phyloP scores from a whole-genome alignment of 2,113 vertebrate species.

The Rissa tridactyla region DNA sequence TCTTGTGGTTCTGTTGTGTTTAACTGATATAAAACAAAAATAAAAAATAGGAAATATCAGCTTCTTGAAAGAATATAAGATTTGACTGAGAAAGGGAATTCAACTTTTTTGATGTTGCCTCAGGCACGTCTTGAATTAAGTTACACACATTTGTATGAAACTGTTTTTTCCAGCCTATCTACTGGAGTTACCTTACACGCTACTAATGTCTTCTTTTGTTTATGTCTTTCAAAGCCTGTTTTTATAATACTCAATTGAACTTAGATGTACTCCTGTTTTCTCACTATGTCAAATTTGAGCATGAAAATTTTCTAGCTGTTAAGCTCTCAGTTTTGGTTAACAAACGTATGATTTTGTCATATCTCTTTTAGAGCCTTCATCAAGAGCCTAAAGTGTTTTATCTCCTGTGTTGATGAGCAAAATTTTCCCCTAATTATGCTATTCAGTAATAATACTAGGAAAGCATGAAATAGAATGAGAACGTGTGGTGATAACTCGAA shows the following conservation, averaged over 20 bases:
- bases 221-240: background rate
- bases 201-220: background rate
- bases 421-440: background rate
- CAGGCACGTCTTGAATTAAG: background rate
- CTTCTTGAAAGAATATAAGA: background rate
- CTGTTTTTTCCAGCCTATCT: background rate
- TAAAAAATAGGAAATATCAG: background rate
- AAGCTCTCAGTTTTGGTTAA: background rate
- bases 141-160: background rate
- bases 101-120: background rate
- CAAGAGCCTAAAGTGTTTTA: background rate
- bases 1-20: background rate
- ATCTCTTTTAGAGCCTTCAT: background rate
- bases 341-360: background rate
- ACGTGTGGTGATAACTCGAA: accelerated
- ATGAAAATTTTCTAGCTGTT: background rate
- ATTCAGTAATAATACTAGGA: background rate
- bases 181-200: background rate
- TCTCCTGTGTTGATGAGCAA: background rate
- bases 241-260: background rate
- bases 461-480: background rate
- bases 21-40: background rate
- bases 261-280: background rate
- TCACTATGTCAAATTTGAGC: background rate
- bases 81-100: background rate